Conservation (phyloP, 1,140 invertebrate genomes). For the Drosophila quadrilineata region DNA sequence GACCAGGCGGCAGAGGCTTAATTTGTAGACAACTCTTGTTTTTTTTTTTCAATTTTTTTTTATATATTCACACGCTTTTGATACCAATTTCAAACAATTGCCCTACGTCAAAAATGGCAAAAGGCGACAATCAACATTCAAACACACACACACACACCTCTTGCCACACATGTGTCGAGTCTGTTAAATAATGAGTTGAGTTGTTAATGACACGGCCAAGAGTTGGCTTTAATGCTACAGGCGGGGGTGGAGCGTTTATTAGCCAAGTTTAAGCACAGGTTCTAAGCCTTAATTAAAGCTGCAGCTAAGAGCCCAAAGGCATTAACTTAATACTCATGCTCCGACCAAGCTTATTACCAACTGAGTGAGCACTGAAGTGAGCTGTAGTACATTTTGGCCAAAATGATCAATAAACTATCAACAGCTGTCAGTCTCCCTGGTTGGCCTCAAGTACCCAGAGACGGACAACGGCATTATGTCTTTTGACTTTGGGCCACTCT, state of each 20-base stretch:
- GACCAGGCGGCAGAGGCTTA: conserved; percentile 56
- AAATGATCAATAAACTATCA: conserved; percentile 48
- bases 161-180: too few species aligned
- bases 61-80: conserved; percentile 73
- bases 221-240: background rate
- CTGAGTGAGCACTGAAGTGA: too few species aligned
- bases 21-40: conserved; percentile 51
- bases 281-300: conserved; percentile 37
- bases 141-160: background rate
- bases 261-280: conserved; percentile 15
- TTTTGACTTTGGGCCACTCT: conserved; percentile 8
- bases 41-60: too few species aligned
- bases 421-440: conserved; percentile 38
- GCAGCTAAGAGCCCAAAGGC: too few species aligned
- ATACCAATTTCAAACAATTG: conserved; percentile 57
- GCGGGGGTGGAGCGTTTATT: conserved; percentile 2
- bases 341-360: conserved; percentile 19
- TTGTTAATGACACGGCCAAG: conserved; percentile 10
- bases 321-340: conserved; percentile 10
- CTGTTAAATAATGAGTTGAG: conserved; percentile 22
- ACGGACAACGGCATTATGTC: conserved; percentile 20
- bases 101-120: conserved; percentile 60
- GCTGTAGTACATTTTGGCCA: background rate
- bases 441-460: conserved; percentile 17
- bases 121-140: conserved; percentile 29